phyloP scores from a whole-genome alignment of 2,113 vertebrate genomes.

The Notechis scutatus region DNA sequence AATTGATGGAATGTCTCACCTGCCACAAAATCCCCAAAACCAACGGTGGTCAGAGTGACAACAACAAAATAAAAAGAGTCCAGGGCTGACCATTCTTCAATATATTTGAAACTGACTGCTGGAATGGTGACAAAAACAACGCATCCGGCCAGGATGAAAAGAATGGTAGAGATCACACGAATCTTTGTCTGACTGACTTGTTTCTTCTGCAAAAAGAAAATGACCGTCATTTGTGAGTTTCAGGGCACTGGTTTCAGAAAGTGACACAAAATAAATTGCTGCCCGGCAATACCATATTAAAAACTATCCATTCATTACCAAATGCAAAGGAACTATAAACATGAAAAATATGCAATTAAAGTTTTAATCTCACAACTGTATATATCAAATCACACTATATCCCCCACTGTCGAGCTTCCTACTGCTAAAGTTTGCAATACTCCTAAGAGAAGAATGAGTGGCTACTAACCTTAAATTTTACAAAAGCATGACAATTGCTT shows the following conservation, averaged over 20 bases:
- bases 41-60: conserved; percentile 94
- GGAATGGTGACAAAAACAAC: conserved; percentile 95
- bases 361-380: not conserved
- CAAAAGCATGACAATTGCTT: not conserved
- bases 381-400: not conserved
- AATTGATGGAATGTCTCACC: conserved; percentile 70
- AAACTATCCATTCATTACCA: not conserved
- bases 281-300: not conserved
- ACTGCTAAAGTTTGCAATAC: not conserved
- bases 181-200: conserved; percentile 98
- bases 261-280: not conserved
- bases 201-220: conserved; percentile 79
- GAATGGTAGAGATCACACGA: conserved; percentile 93
- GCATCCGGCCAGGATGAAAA: conserved; percentile 94
- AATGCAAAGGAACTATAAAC: not conserved
- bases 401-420: not conserved
- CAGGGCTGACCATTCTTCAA: conserved; percentile 90
- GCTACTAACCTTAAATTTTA: not conserved
- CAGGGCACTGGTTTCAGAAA: not conserved
- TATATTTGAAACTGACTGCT: conserved; percentile 91
- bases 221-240: not conserved
- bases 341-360: not conserved
- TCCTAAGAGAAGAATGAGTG: not conserved
- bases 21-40: conserved; percentile 98
- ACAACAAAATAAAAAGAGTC: conserved; percentile 98